Evolutionary conservation across 2,797 vertebrate species (phyloP).

Genomic region (Coregonus ussuriensis): DNA sequence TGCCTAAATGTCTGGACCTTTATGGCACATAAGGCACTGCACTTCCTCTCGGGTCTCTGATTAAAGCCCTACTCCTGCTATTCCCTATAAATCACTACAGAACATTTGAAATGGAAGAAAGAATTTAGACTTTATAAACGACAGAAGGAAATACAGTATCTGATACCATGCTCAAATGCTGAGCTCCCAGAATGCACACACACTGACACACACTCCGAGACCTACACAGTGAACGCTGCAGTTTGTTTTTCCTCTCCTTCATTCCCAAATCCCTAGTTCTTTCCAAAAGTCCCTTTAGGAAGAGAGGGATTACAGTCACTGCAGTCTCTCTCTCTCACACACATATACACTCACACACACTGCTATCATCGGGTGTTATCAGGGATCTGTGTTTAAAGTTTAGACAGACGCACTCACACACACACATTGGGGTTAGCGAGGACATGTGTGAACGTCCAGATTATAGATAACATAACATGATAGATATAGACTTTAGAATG

Average conservation of each 20-base stretch:
- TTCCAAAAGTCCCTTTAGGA: conserved; percentile 5
- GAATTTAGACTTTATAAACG: background rate
- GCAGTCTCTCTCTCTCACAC: no score
- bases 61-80: background rate
- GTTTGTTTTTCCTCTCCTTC: background rate
- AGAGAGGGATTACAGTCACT: conserved; percentile 2
- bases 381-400: background rate
- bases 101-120: background rate
- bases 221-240: conserved; percentile 8
- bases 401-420: background rate
- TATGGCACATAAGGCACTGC: background rate
- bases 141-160: background rate
- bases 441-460: no score
- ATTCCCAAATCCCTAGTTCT: background rate
- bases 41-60: background rate
- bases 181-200: background rate
- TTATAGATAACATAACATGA: no score
- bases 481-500: no score
- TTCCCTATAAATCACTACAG: background rate
- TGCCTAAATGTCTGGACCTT: background rate
- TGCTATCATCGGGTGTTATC: no score
- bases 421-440: background rate
- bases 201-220: background rate
- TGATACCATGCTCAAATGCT: background rate
- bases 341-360: background rate